phyloP scores from a whole-genome alignment of 2,797 vertebrate species.

The Podargus strigoides region DNA sequence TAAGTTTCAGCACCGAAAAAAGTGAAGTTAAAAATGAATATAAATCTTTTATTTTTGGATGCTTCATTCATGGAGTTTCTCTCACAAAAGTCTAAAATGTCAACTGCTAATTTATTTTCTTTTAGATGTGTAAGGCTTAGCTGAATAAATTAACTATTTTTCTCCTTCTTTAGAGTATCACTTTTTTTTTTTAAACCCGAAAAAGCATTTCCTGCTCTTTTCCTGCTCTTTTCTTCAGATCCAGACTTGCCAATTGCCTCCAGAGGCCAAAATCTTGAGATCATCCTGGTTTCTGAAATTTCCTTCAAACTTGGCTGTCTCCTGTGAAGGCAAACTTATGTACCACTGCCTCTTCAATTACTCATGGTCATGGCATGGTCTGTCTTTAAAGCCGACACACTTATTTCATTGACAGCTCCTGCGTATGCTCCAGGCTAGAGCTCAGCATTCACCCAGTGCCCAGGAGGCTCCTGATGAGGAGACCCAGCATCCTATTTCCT shows the following conservation, averaged over 20 bases:
- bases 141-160: neutral
- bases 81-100: neutral
- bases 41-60: constrained; percentile 22
- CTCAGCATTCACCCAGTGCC: neutral
- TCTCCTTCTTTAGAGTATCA: neutral
- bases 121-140: neutral
- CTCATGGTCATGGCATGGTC: neutral
- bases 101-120: constrained; percentile 6
- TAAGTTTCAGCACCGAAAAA: constrained; percentile 12
- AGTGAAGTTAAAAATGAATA: constrained; percentile 23
- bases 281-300: neutral
- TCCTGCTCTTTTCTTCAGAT: too few relatives aligned
- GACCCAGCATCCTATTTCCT: neutral
- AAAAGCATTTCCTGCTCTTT: neutral
- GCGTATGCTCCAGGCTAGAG: accelerated
- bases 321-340: neutral
- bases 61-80: neutral
- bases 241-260: neutral
- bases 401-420: neutral
- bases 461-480: neutral
- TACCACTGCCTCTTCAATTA: neutral
- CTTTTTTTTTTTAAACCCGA: neutral
- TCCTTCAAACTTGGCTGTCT: neutral
- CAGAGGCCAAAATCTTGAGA: neutral
- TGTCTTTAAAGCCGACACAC: neutral